These are phyloP conservation scores for Oxygymnocypris stewartii DNA, from an alignment of 2,113 vertebrate species.

Conservation along the genomic window DNA sequence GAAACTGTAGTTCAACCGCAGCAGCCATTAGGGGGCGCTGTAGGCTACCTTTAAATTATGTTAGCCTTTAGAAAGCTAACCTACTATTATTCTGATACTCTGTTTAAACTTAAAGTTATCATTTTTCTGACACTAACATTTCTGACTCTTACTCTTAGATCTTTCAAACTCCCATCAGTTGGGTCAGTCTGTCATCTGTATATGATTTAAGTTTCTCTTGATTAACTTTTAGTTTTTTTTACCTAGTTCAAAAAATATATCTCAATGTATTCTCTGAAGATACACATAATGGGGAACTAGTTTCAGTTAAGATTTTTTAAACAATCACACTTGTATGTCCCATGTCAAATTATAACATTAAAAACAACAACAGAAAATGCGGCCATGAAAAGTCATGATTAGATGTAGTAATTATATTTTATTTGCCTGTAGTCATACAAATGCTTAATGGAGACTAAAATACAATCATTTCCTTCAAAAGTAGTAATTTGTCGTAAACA, in stretches of 20 bases:
- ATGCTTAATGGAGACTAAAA: background rate
- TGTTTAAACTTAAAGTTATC: background rate
- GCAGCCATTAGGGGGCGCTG: background rate
- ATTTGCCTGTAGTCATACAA: slow-evolving; percentile 9
- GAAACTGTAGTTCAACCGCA: background rate
- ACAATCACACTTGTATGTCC: background rate
- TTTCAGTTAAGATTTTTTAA: background rate
- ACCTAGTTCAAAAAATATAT: background rate
- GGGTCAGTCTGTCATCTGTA: no score
- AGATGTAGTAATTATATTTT: background rate
- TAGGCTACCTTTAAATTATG: background rate
- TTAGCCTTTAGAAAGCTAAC: background rate
- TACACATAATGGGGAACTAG: background rate
- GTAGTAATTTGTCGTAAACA: background rate
- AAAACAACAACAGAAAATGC: background rate
- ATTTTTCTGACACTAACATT: background rate
- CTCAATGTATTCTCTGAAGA: background rate
- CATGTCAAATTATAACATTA: background rate
- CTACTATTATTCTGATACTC: no score
- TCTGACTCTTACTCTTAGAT: background rate
- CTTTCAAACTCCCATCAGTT: background rate
- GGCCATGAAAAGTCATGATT: background rate
- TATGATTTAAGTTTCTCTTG: background rate
- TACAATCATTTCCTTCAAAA: slow-evolving; percentile 14
- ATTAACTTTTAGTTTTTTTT: no score